Evolutionary conservation across 2,797 vertebrate genomes (phyloP), one percentile per base, ranked within the genome.

Genomic region (Onychomys arenicola): DNA sequence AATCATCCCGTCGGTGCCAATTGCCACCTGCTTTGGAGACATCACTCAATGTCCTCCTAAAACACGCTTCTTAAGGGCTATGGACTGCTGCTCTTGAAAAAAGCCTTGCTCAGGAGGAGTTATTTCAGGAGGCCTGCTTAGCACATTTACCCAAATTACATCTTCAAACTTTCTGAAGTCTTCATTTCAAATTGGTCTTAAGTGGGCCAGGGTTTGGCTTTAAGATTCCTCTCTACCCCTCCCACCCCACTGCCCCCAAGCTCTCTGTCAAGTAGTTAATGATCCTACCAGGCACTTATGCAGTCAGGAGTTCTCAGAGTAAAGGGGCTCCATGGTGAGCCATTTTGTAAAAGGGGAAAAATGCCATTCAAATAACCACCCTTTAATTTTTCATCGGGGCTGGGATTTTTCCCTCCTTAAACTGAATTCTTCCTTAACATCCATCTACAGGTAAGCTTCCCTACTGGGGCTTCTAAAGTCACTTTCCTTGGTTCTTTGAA

Each of bases 131-230:
- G 87, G 90, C 71, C 93, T 40, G 55, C 94, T 96, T 97, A 89
- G 96, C 67, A 87, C 96, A 89, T 96, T 97, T 97, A 94, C 69
- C 83, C 75, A 96, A 97, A 97, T 97, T 96, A 94, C 89, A 84
- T 95, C 96, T 96, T 92, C 85, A 96, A 95, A 93, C 95, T 93
- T 96, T 78, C 95, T 78, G 97, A 98, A 96, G 94, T 96, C 95
- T 95, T 97, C 95, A 67, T 97, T 96, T 95, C 95, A 96, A 93
- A 98, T 98, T 94, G 96, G 86, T 85, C 96, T 95, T 96, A 96
- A 97, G 95, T 93, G 83, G 96, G 96, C 92, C 49, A 0, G 80
- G 85, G 6, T 80, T 91, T 29, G 80, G 40, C 92, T 96, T 77
- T 69, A 61, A 95, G 96, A 96, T 90, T 91, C 78, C 65, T 90